Evolutionary conservation across 1,140 invertebrate species (phyloP).

Genomic region (Drosophila equinoxialis): DNA sequence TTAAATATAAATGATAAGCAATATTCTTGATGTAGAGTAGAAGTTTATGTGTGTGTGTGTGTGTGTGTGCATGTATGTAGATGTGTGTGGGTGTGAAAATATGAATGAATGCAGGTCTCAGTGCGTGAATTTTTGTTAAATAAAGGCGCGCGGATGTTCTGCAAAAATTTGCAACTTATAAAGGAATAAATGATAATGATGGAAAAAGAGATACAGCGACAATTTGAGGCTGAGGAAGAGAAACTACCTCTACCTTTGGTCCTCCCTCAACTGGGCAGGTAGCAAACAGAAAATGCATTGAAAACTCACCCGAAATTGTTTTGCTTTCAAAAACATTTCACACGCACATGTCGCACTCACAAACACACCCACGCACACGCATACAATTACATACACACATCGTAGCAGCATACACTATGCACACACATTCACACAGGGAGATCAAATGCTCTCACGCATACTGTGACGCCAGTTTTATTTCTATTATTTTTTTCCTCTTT

Average conservation of each 20-base stretch:
- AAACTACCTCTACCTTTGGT: not conserved
- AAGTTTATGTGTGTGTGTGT: not conserved
- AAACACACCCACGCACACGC: conserved; percentile 31
- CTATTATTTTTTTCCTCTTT: conserved; percentile 4
- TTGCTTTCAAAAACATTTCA: conserved; percentile 50
- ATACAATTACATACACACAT: conserved; percentile 30
- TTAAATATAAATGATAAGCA: conserved; percentile 20
- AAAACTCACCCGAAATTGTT: conserved; percentile 54
- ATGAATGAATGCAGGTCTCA: conserved; percentile 7
- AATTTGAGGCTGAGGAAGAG: not conserved
- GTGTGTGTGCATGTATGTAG: not conserved
- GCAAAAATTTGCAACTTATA: not conserved
- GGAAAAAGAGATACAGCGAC: not conserved
- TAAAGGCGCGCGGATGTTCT: not conserved
- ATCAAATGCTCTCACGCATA: conserved; percentile 3
- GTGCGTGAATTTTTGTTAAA: not conserved
- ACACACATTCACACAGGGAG: conserved; percentile 4
- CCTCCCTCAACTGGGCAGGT: conserved; percentile 26
- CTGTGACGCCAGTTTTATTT: conserved; percentile 15
- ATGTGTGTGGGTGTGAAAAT: conserved; percentile 14
- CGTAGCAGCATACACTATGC: conserved; percentile 30
- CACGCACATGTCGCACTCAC: conserved; percentile 53
- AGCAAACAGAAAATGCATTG: conserved; percentile 44
- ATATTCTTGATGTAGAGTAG: not conserved
- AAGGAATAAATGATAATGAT: not conserved